Evolutionary conservation across 2,888 invertebrate species (phyloP), one percentile per base, ranked within the genome.

Genomic region (Callosobruchus maculatus): DNA sequence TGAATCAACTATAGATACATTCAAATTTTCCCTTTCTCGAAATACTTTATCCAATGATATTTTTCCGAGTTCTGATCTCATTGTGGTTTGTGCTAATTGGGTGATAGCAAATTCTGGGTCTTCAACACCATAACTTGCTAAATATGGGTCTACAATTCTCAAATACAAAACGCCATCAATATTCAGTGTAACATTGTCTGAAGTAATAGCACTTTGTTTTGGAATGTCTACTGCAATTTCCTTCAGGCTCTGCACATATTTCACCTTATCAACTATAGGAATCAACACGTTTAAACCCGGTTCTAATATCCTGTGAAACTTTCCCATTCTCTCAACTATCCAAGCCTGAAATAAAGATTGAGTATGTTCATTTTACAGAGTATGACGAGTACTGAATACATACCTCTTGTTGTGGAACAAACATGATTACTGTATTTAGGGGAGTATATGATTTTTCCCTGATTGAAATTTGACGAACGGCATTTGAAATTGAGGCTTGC

Each of bases 181-280:
- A 83, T 93, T 95, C 73, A 99, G 88, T 0, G 97, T 97, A 0
- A 99, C 99, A 89, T 99, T 99, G 87, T 99, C 99, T 74, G 95
- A 91, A 20, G 99, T 98, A 81, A 99, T 98, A 21, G 99, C 99
- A 87, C 97, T 97, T 87, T 99, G 99, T 86, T 99, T 95, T 0
- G 99, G 99, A 73, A 99, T 97, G 89, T 99, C 99, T 82, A 99
- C 99, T 0, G 99, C 98, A 81, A 99, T 96, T 94, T 99, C 99
- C 86, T 99, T 99, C 68, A 99, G 88, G 87, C 97, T 97, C 88
- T 99, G 99, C 20, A 99, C 98, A 89, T 99, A 99, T 88, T 95
- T 97, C 22, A 99, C 93, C 85, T 91, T 92, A 86, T 99, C 99
- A 70, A 97, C 89, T 74, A 99, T 87, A 0, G 99, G 99, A 82